Percentiles rank a stretch among this genome's conserved stretches.
These are phyloP conservation scores for Entelurus aequoreus DNA, from an alignment of 2,113 vertebrate species.

Conservation along the genomic window DNA sequence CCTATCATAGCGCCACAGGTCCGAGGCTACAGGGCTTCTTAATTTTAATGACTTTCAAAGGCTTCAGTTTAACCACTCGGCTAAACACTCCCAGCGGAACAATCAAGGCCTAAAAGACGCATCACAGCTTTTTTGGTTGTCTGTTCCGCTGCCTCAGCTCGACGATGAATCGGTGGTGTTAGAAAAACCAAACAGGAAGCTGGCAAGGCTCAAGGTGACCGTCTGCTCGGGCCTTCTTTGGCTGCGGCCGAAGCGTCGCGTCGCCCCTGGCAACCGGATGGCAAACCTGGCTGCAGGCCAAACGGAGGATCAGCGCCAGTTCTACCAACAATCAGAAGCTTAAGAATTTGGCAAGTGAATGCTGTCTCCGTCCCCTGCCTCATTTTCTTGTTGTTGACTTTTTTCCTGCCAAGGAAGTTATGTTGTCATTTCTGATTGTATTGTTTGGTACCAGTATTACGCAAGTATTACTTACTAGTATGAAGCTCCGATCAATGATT, in stretches of 20 bases:
- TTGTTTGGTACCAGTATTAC: not conserved
- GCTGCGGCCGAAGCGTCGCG: conserved; percentile 51
- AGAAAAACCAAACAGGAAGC: conserved; percentile 56
- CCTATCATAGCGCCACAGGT: conserved; percentile 11
- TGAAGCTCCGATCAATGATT: not conserved
- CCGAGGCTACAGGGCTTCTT: conserved; percentile 13
- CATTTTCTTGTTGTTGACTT: conserved; percentile 28
- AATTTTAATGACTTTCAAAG: conserved; percentile 26
- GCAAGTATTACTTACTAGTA: not conserved
- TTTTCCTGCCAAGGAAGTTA: not conserved
- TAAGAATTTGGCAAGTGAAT: conserved; percentile 38
- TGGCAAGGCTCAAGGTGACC: conserved; percentile 75
- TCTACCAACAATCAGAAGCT: conserved; percentile 48
- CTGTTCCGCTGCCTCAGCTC: conserved; percentile 35
- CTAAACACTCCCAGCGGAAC: conserved; percentile 47
- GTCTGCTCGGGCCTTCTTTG: conserved; percentile 63
- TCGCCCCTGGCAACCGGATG: conserved; percentile 70
- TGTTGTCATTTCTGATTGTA: conserved; percentile 1
- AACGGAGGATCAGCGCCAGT: conserved; percentile 50
- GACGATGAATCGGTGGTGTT: conserved; percentile 60
- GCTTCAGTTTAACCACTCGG: conserved; percentile 34
- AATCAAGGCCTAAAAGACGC: conserved; percentile 23
- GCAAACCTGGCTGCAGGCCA: conserved; percentile 63
- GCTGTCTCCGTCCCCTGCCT: conserved; percentile 9
- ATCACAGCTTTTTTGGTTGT: conserved; percentile 53